Evolutionary conservation across 2,113 vertebrate genomes (phyloP).

Genomic region (Pollimyrus isidori): DNA sequence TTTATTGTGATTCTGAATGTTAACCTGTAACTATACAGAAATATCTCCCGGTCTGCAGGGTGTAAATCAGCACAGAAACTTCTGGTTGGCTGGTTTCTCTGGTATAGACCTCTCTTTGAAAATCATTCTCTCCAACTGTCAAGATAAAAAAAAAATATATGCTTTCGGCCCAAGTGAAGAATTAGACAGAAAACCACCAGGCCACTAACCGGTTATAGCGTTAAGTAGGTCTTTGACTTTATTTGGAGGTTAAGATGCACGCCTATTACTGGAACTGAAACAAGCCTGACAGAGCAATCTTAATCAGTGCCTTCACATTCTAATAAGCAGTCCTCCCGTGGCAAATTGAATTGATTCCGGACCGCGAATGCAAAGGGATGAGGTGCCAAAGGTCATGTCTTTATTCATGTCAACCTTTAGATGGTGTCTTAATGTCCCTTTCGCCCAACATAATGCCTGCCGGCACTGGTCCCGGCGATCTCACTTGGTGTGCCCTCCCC

Average conservation of each 20-base stretch:
- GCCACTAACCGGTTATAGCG: slow-evolving; percentile 33
- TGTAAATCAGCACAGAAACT: neutral
- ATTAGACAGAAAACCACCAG: slow-evolving; percentile 40
- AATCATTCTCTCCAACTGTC: slow-evolving; percentile 38
- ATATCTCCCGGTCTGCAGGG: neutral
- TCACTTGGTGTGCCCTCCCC: neutral
- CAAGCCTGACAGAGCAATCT: slow-evolving; percentile 36
- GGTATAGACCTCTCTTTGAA: slow-evolving; percentile 9
- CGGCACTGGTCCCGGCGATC: neutral
- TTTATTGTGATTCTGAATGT: neutral
- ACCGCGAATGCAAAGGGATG: slow-evolving; percentile 29
- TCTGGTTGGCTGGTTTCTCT: neutral
- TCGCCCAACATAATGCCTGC: neutral
- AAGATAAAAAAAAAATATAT: slow-evolving; percentile 22
- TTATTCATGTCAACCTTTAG: slow-evolving; percentile 36
- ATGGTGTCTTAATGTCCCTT: slow-evolving; percentile 9
- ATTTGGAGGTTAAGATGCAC: slow-evolving; percentile 31
- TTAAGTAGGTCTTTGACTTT: slow-evolving; percentile 40
- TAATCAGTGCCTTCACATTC: slow-evolving; percentile 47
- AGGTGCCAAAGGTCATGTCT: slow-evolving; percentile 25
- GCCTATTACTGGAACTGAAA: slow-evolving; percentile 35
- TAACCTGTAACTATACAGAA: neutral
- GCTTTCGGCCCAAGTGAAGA: slow-evolving; percentile 21
- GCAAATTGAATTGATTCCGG: slow-evolving; percentile 43
- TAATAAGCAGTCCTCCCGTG: slow-evolving; percentile 46